Percentiles rank a stretch among this genome's conserved stretches.
Evolutionary conservation across 2,888 invertebrate genomes (phyloP).

Genomic region (Parnassius glacialis): DNA sequence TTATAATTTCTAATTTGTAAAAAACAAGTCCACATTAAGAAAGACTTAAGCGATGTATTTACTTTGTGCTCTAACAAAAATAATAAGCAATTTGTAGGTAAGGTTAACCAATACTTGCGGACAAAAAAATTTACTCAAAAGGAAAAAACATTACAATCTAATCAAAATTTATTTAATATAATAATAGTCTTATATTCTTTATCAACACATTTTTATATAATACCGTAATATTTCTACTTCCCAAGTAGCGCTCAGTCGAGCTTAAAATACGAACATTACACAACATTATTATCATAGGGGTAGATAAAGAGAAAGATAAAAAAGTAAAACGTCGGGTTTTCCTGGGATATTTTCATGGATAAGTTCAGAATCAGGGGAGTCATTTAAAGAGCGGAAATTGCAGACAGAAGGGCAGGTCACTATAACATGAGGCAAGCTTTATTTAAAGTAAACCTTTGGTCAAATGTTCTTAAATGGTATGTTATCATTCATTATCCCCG

Average conservation of each 20-base stretch:
- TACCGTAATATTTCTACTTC: too few relatives aligned
- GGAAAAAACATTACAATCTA: too few relatives aligned
- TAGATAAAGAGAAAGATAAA: conserved; percentile 57
- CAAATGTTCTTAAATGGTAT: conserved; percentile 39
- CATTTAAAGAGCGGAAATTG: conserved; percentile 55
- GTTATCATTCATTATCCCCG: conserved; percentile 18
- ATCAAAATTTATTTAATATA: too few relatives aligned
- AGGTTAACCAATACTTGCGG: too few relatives aligned
- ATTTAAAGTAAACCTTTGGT: conserved; percentile 52
- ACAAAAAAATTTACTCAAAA: too few relatives aligned
- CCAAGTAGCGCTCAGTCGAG: neutral
- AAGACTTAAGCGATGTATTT: too few relatives aligned
- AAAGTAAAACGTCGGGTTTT: conserved; percentile 59
- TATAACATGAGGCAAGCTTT: conserved; percentile 52
- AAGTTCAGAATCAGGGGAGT: conserved; percentile 51
- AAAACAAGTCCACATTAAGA: too few relatives aligned
- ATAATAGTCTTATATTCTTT: too few relatives aligned
- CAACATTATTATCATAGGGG: conserved; percentile 38
- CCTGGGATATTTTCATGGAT: conserved; percentile 48
- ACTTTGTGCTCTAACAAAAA: too few relatives aligned
- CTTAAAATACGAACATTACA: conserved; percentile 25
- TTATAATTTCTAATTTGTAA: too few relatives aligned
- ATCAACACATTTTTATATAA: too few relatives aligned
- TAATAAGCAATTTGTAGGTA: too few relatives aligned
- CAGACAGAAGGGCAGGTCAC: conserved; percentile 48